A percentile compares a stretch with the other conserved stretches of the same genome.
Evolutionary conservation across 2,797 vertebrate species (phyloP).

Genomic region (Chelon auratus): DNA sequence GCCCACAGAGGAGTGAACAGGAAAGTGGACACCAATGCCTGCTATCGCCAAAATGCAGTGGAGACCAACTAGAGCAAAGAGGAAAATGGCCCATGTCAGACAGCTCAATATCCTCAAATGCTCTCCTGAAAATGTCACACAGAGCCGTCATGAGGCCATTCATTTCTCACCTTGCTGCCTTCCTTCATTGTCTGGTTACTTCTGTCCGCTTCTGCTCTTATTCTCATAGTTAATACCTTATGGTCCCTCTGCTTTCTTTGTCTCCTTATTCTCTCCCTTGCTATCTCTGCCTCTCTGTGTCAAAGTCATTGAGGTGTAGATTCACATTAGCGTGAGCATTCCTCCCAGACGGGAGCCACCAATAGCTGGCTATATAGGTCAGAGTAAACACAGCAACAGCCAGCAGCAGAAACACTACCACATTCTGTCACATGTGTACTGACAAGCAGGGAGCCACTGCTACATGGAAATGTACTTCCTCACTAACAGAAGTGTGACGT

Average conservation of each 20-base stretch:
- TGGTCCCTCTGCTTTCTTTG: constrained; percentile 9
- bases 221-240: constrained; percentile 23
- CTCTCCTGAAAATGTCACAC: constrained; percentile 13
- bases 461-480: constrained; percentile 37
- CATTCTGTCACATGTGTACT: constrained; percentile 37
- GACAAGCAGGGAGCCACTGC: constrained; percentile 24
- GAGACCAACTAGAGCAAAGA: constrained; percentile 38
- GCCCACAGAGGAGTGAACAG: constrained; percentile 14
- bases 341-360: constrained; percentile 57
- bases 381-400: constrained; percentile 47
- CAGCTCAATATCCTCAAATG: constrained; percentile 44
- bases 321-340: constrained; percentile 62
- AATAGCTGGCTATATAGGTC: constrained; percentile 76
- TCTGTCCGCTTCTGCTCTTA: constrained; percentile 20
- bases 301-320: constrained; percentile 70
- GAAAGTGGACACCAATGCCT: constrained; percentile 20
- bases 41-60: constrained; percentile 17
- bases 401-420: constrained; percentile 1
- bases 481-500: constrained; percentile 16
- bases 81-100: constrained; percentile 51
- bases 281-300: constrained; percentile 53
- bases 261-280: background rate
- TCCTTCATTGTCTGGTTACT: constrained; percentile 5
- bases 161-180: constrained; percentile 10
- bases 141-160: constrained; percentile 15